These are phyloP conservation scores for Panthera tigris DNA, from an alignment of 2,113 vertebrate species.

Conservation along the genomic window DNA sequence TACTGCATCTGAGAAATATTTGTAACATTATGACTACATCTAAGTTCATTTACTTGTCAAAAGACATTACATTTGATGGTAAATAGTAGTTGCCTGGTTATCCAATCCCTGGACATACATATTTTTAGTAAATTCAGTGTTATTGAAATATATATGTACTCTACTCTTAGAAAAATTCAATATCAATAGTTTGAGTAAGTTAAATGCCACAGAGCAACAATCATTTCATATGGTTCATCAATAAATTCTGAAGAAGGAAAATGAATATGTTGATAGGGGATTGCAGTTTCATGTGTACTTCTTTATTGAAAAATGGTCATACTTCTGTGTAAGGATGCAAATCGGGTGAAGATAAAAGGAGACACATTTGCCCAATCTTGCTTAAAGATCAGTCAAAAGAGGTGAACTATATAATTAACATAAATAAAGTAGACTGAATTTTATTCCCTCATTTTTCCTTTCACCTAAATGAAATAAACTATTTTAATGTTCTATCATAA, in stretches of 20 bases:
- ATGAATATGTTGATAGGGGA: neutral
- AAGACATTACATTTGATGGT: conserved; percentile 9
- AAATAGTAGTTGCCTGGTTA: neutral
- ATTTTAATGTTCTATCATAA: neutral
- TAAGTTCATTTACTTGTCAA: neutral
- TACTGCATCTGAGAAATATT: too few relatives aligned
- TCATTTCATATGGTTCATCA: neutral
- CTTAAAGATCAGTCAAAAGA: neutral
- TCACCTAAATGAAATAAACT: neutral
- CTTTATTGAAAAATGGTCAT: neutral
- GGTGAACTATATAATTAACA: neutral
- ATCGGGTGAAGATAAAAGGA: neutral
- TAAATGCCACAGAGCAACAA: neutral
- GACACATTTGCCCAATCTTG: neutral
- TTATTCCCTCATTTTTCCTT: neutral
- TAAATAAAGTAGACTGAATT: neutral
- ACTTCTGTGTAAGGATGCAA: neutral
- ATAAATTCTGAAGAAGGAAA: neutral
- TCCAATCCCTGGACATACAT: neutral
- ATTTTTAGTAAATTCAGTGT: neutral
- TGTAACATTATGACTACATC: neutral
- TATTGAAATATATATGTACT: neutral
- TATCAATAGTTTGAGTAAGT: neutral
- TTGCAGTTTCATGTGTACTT: neutral
- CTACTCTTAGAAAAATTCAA: neutral